Evolutionary conservation across 2,797 vertebrate species (phyloP).

Genomic region (Lutjanus argentimaculatus): DNA sequence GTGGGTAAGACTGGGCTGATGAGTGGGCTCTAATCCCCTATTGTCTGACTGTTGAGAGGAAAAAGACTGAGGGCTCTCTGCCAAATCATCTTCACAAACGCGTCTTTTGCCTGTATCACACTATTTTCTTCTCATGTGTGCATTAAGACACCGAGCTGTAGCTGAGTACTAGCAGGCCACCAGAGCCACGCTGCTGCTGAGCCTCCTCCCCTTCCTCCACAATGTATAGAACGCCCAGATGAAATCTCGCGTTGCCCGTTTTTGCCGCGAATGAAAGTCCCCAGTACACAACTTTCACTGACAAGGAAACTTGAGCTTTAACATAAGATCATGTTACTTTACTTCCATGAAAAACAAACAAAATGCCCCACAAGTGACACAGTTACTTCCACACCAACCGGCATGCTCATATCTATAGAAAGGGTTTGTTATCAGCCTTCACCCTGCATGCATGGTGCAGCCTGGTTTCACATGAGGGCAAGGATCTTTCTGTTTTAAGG

Average conservation of each 20-base stretch:
- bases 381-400: background rate
- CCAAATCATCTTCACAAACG: background rate
- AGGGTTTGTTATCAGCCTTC: background rate
- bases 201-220: constrained; percentile 56
- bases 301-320: constrained; percentile 12
- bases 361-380: background rate
- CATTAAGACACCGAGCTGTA: background rate
- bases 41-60: constrained; percentile 49
- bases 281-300: constrained; percentile 43
- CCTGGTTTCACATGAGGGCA: background rate
- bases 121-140: background rate
- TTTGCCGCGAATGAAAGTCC: constrained; percentile 86
- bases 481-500: background rate
- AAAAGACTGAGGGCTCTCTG: constrained; percentile 1
- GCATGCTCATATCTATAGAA: background rate
- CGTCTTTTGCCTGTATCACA: background rate
- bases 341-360: background rate
- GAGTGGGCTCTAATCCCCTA: constrained; percentile 52
- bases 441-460: background rate
- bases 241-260: constrained; percentile 84
- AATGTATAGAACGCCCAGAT: constrained; percentile 52
- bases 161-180: background rate
- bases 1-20: constrained; percentile 34
- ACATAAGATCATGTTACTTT: background rate
- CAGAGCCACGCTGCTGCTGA: constrained; percentile 36